Conservation (phyloP, 1,140 invertebrate genomes). For the Cherax quadricarinatus region DNA sequence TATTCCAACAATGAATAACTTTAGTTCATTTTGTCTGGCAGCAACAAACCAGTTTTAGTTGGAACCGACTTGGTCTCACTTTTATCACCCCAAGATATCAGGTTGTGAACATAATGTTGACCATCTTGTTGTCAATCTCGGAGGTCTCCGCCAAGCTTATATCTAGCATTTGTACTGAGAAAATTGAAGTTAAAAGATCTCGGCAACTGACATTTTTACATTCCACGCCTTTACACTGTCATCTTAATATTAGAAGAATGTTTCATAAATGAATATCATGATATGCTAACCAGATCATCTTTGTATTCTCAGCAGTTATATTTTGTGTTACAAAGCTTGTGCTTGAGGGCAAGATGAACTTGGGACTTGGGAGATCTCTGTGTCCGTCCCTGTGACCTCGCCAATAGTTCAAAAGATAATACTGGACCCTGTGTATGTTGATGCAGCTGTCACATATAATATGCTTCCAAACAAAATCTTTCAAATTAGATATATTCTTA, state of each 20-base stretch:
- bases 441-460: neutral
- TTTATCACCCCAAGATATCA: neutral
- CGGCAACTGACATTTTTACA: neutral
- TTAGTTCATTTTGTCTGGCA: neutral
- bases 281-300: neutral
- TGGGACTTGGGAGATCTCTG: neutral
- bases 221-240: neutral
- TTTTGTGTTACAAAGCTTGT: neutral
- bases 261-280: neutral
- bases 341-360: neutral
- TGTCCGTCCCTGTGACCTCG: neutral
- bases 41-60: neutral
- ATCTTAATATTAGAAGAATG: neutral
- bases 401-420: conserved; percentile 41
- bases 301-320: no score
- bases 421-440: conserved; percentile 59
- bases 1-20: conserved; percentile 17
- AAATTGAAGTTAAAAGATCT: neutral
- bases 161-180: neutral
- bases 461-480: neutral
- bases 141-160: neutral
- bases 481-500: neutral
- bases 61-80: neutral
- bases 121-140: neutral
- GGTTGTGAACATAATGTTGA: conserved; percentile 10